Evolutionary conservation across 2,113 vertebrate species (phyloP), one percentile per base, ranked within the genome.

Genomic region (Atractosteus spatula): DNA sequence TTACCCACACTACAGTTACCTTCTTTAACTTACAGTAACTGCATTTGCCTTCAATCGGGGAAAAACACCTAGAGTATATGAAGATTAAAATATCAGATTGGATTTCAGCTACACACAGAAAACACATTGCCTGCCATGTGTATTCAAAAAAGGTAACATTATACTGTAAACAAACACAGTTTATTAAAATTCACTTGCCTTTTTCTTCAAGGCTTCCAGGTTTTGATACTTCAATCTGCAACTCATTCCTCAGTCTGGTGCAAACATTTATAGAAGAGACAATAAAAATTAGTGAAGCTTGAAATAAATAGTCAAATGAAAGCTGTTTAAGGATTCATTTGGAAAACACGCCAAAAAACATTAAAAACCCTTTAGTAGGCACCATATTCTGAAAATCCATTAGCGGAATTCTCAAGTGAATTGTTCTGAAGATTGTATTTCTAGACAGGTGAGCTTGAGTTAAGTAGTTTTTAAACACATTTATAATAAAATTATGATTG

Each of bases 201-300:
- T 59, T 70, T 11, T 79, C 68, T 63, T 84, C 72, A 5, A 17
- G 56, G 13, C 43, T 8, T 0, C 11, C 57, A 3, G 62, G 79
- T 70, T 77, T 3, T 1, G 0, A 0, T 0, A 55, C 64, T 17
- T 81, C 74, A 0, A 7, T 74, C 77, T 87, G 77, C 55, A 90
- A 72, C 55, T 91, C 75, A 41, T 77, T 74, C 74, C 78, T 83
- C 70, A 87, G 76, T 78, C 86, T 92, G 72, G 42, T 8, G 10
- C 3, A 62, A 43, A 66, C 72, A 78, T 44, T 54, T 29, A 62
- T 3, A 69, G 51, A 41, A 64, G 3, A 64, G 12, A 61, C 41
- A 75, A 64, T 51, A 44, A 41, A 14, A 56, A 14, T 55, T 44
- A 41, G 10, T 47, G 41, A 65, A 10, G 0, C 1, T 14, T 1